Percentiles rank a stretch among this genome's conserved stretches.
Conservation (phyloP, 2,888 invertebrate species). For the Hirudinaria manillensis region DNA sequence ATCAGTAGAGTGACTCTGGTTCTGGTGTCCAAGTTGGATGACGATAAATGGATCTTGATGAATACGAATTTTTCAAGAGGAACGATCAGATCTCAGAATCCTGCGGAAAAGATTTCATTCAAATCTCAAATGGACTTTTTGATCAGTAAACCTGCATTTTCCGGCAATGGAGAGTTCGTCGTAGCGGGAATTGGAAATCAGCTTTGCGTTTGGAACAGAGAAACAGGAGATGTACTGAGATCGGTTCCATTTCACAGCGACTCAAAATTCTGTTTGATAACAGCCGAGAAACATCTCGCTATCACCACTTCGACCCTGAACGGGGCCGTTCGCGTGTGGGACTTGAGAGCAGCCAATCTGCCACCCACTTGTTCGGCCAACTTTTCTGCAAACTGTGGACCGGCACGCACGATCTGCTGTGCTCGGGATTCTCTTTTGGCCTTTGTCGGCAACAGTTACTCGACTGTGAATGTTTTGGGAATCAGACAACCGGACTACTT, state of each 20-base stretch:
- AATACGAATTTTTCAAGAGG: constrained; percentile 30
- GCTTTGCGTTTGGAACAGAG: constrained; percentile 38
- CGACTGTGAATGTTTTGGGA: constrained; percentile 37
- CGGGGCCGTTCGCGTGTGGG: constrained; percentile 40
- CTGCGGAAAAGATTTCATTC: neutral
- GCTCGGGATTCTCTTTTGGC: constrained; percentile 34
- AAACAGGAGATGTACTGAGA: constrained; percentile 31
- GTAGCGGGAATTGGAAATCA: constrained; percentile 33
- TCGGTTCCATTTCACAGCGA: constrained; percentile 36
- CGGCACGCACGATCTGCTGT: constrained; percentile 37
- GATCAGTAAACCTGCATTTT: constrained; percentile 34
- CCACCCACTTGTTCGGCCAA: neutral
- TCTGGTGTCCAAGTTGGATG: constrained; percentile 33
- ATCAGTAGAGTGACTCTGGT: constrained; percentile 37
- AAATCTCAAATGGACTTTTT: constrained; percentile 29
- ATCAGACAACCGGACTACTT: constrained; percentile 44
- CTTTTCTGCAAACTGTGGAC: constrained; percentile 36
- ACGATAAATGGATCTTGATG: constrained; percentile 32
- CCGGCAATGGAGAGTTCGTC: constrained; percentile 36
- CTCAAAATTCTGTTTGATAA: constrained; percentile 8
- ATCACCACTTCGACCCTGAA: constrained; percentile 39
- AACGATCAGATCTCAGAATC: neutral
- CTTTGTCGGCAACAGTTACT: constrained; percentile 39
- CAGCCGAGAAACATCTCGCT: constrained; percentile 32
- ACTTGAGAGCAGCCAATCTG: constrained; percentile 35